Conservation (phyloP, 2,113 vertebrate species). For the Hydrochoerus hydrochaeris region DNA sequence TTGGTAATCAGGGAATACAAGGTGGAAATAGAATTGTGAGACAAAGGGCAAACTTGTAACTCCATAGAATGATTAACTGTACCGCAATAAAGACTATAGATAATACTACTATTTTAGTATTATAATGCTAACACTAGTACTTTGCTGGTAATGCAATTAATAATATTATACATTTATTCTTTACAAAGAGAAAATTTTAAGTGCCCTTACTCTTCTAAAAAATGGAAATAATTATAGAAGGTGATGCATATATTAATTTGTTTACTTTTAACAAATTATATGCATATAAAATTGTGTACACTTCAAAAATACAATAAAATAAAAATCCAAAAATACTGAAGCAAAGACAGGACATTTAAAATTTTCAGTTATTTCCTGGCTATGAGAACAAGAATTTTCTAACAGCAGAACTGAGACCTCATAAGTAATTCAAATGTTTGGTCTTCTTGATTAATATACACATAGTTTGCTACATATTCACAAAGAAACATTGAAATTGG, state of each 20-base stretch:
- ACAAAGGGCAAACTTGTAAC: background rate
- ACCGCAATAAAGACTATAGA: background rate
- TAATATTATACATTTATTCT: background rate
- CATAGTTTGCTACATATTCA: background rate
- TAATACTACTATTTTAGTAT: background rate
- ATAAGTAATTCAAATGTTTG: background rate
- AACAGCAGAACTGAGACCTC: background rate
- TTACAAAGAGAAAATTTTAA: background rate
- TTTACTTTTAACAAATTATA: background rate
- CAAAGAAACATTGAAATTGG: background rate
- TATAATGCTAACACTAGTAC: background rate
- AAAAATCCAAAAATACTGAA: background rate
- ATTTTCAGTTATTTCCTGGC: background rate
- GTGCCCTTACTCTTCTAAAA: background rate
- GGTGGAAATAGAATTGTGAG: background rate
- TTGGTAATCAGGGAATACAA: fast-evolving
- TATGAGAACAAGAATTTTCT: background rate
- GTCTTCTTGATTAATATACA: background rate
- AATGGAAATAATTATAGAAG: background rate
- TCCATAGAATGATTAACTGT: background rate
- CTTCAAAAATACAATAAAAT: background rate
- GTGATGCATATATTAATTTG: background rate
- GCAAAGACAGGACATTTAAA: background rate
- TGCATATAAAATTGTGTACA: background rate
- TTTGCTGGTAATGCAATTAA: background rate